Evolutionary conservation across 1,140 invertebrate species (phyloP), one percentile per base, ranked within the genome.

Genomic region (Drosophila leontia): DNA sequence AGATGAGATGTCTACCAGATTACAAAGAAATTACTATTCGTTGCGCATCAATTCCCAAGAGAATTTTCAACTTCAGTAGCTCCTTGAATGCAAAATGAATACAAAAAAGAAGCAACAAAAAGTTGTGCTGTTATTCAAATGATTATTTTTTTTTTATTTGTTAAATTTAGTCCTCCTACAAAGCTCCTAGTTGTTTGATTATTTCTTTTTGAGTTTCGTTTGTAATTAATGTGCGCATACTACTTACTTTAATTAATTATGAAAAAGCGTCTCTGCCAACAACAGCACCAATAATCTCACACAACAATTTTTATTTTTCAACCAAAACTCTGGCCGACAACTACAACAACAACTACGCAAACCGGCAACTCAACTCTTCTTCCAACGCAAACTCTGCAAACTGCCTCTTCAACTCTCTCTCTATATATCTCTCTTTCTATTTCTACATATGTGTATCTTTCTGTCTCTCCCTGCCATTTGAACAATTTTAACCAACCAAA

Each of bases 251-350:
- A 81, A 65, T 85, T 72, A 84, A 59, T 82, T 75, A 67, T 63
- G 56, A 69, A 80, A 61, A 80, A 58, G 44, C 61, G 61, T 63
- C 39, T 63, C 48, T 70, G 34, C 35, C 61, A 76, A 75, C 47
- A 56, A 85, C 78, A 88, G 74, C 84, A 88, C 85, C 53, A 84
- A 75, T 87, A 87, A 88, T 87, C 53, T 56, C 80, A 88, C 85
- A 88, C 80, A 65, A 76, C 80, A 84, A 68, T 88, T 80, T 87
- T 80, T 84, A 88, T 87, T 87, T 80, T 78, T 75, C 75, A 82
- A 85, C 82, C 63, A 79, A 64, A 82, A 83, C 71, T 88, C 80
- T 83, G 80, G 71, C 76, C 80, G 78, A 86, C 82, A 72, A 79
- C 77, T 50, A 82, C 77, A 51, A 82, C 62, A 56, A 70, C 75